Evolutionary conservation across 2,797 vertebrate species (phyloP).

Genomic region (Octomys mimax): DNA sequence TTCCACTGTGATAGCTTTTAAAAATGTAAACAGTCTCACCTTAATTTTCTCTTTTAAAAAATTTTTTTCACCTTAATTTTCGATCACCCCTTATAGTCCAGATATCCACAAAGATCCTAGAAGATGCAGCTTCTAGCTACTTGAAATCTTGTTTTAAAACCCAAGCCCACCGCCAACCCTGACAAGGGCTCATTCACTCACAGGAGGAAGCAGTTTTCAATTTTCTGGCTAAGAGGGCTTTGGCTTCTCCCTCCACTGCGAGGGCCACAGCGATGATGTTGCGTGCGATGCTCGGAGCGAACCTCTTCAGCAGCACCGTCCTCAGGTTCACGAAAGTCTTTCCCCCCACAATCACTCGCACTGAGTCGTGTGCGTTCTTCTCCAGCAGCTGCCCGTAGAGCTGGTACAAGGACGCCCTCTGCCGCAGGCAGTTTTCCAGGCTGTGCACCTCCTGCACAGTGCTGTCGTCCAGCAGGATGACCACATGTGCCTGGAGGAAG

Average conservation of each 20-base stretch:
- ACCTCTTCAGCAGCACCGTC: slow-evolving; percentile 89
- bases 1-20: neutral
- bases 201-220: slow-evolving; percentile 90
- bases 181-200: slow-evolving; percentile 78
- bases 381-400: slow-evolving; percentile 92
- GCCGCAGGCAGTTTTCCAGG: slow-evolving; percentile 81
- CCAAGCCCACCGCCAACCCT: neutral
- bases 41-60: neutral
- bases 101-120: neutral
- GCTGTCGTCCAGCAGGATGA: slow-evolving; percentile 93
- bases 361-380: slow-evolving; percentile 88
- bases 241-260: slow-evolving; percentile 92
- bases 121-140: neutral
- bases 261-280: slow-evolving; percentile 91
- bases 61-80: neutral
- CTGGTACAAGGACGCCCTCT: slow-evolving; percentile 87
- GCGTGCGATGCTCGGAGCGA: slow-evolving; percentile 85
- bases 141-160: neutral
- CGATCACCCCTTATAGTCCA: neutral
- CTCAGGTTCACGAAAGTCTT: slow-evolving; percentile 92
- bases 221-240: slow-evolving; percentile 91
- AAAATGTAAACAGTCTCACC: neutral
- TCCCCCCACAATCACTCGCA: slow-evolving; percentile 93
- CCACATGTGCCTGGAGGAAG: slow-evolving; percentile 92
- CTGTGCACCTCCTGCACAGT: slow-evolving; percentile 69